Conservation (phyloP, 1,140 invertebrate genomes). For the Ostrea edulis region DNA sequence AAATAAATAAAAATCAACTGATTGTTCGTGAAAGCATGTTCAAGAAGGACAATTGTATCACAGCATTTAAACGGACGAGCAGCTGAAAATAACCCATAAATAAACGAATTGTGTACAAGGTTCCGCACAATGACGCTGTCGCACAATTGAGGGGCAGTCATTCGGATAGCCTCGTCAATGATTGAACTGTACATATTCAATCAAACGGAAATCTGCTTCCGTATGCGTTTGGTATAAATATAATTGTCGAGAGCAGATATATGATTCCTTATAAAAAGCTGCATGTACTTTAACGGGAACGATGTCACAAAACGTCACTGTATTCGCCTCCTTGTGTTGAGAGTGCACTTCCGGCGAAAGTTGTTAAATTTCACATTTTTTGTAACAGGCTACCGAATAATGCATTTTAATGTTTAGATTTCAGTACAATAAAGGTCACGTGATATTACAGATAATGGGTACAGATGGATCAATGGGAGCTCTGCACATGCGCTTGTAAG, state of each 20-base stretch:
- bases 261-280: neutral
- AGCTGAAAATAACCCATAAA: neutral
- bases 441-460: no score
- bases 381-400: no score
- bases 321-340: neutral
- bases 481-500: no score
- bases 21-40: neutral
- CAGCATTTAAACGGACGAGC: neutral
- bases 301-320: neutral
- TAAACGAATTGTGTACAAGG: neutral
- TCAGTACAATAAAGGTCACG: no score
- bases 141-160: neutral
- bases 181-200: neutral
- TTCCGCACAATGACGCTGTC: neutral
- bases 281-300: no score
- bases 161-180: neutral
- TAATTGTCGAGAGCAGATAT: neutral
- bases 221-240: neutral
- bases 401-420: no score
- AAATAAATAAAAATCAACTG: neutral
- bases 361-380: neutral
- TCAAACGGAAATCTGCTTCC: constrained; percentile 2
- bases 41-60: neutral
- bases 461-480: no score
- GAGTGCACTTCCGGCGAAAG: constrained; percentile 14